Base-by-base conservation (phyloP, 2,113 vertebrate genomes). In the Grammomys surdaster region DNA sequence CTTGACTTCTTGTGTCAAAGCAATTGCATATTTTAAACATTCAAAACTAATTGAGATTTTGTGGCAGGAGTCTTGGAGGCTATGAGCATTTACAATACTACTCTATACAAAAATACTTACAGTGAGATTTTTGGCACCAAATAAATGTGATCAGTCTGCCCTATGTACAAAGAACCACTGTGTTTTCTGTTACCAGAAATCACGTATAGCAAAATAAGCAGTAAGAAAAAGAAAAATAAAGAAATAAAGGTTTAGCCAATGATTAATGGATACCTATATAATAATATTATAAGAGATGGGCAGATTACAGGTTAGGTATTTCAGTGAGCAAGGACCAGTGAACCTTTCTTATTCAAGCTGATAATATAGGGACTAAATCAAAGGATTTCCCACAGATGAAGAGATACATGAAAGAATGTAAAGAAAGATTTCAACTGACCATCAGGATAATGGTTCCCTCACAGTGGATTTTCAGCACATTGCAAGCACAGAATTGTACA, bases 371-470 rank as follows among this genome's bases (percentile, higher is more conserved):
- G 16, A 43, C 17, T 31, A 14, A 56, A 36, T 10, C 17, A 90
- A 75, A 3, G 12, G 80, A 78, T 22, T 88, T 9, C 56, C 58
- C 22, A 11, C 1, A 70, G 33, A 56, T 51, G 6, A 3, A 20
- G 46, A n/a, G 12, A 6, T 7, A 26, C 2, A 69, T 46, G 51
- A 69, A 54, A 6, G 20, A 67, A 51, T 60, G 1, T 3, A 20
- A 17, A 36, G 33, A 36, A 36, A 67, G 7, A 14, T 8, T 70
- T 26, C 16, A 40, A 3, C 9, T 82, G 76, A 54, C 51, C 28
- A 43, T 4, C 4, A 7, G 3, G 2, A 1, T 51, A 69, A 56
- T 16, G 20, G 0, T 31, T n/a, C 31, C 10, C 10, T 65, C 40
- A 36, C 26, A 73, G 48, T 63, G 58, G 22, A 8, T 56, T 92